Conservation (phyloP, 2,888 invertebrate genomes). For the Synanthedon vespiformis region DNA sequence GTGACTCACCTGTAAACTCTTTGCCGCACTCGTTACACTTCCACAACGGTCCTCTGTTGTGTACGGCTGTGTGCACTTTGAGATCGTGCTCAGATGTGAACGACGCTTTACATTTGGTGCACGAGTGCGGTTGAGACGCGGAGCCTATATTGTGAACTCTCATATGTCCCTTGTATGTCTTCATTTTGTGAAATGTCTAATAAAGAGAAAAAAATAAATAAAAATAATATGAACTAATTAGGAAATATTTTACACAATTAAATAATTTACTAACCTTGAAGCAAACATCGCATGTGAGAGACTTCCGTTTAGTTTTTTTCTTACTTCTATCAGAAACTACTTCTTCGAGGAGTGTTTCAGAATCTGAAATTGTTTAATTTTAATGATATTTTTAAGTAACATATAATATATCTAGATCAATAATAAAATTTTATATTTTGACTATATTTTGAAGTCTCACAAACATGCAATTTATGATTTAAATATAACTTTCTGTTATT, state of each 20-base stretch:
- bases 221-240: neutral
- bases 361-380: constrained; percentile 1
- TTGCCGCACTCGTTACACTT: constrained; percentile 62
- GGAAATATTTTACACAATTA: too few species aligned
- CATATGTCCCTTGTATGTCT: constrained; percentile 26
- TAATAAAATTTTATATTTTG: too few species aligned
- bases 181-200: constrained; percentile 34
- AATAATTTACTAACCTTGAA: neutral
- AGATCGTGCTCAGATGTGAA: constrained; percentile 62
- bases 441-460: too few species aligned
- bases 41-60: constrained; percentile 36
- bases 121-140: constrained; percentile 21
- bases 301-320: neutral
- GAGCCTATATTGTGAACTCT: constrained; percentile 19
- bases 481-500: too few species aligned
- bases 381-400: too few species aligned
- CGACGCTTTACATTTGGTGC: constrained; percentile 50
- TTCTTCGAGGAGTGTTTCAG: neutral
- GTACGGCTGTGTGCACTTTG: constrained; percentile 55
- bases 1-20: constrained; percentile 60
- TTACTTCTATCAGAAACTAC: neutral
- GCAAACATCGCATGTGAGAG: neutral
- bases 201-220: constrained; percentile 4
- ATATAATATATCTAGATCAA: too few species aligned
- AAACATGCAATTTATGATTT: too few species aligned